phyloP scores from a whole-genome alignment of 2,888 invertebrate genomes.

The Pycnomerus fuliginosus region DNA sequence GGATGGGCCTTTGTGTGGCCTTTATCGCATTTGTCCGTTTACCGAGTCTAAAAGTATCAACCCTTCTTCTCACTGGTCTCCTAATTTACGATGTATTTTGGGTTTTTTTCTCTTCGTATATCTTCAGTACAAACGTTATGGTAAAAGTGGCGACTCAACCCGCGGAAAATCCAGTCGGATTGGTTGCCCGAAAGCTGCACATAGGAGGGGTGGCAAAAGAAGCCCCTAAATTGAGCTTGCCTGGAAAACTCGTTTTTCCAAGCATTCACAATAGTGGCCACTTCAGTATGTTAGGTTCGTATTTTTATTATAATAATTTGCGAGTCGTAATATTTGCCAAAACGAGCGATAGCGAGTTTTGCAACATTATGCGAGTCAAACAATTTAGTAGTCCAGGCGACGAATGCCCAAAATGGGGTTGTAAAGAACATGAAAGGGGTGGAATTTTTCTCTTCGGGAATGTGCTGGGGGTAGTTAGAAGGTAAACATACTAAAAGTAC shows the following conservation, averaged over 20 bases:
- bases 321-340: no score
- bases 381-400: no score
- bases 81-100: conserved; percentile 97
- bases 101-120: conserved; percentile 98
- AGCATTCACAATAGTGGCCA: conserved; percentile 95
- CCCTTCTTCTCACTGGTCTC: conserved; percentile 87
- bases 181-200: conserved; percentile 90
- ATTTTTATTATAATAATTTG: no score
- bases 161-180: conserved; percentile 89
- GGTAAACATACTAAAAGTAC: no score
- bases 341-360: no score
- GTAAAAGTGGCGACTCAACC: conserved; percentile 87
- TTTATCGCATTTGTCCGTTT: conserved; percentile 96
- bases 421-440: no score
- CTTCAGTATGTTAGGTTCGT: conserved; percentile 85
- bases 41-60: conserved; percentile 95
- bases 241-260: conserved; percentile 96
- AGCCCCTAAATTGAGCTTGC: conserved; percentile 92
- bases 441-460: no score
- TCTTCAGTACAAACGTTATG: conserved; percentile 98
- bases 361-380: no score
- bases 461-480: no score
- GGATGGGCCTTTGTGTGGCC: conserved; percentile 96
- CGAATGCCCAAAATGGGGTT: no score
- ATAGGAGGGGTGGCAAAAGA: conserved; percentile 84